A percentile compares a stretch with the other conserved stretches of the same genome.
phyloP scores from a whole-genome alignment of 2,113 vertebrate species.

The Hemibagrus wyckioides region DNA sequence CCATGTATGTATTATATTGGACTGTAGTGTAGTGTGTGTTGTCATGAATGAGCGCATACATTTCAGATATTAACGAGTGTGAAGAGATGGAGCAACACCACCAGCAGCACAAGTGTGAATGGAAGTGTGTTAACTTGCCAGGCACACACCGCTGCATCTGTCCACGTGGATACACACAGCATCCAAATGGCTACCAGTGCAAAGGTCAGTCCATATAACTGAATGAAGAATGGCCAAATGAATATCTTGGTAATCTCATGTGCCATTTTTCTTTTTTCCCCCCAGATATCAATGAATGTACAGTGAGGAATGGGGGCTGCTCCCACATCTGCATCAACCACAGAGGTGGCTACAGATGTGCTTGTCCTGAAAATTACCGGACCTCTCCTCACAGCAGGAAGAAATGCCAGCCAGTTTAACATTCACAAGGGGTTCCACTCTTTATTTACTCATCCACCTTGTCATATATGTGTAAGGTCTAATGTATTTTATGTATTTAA shows the following conservation, averaged over 20 bases:
- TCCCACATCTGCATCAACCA: slow-evolving; percentile 68
- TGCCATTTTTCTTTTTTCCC: not conserved
- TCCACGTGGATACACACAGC: slow-evolving; percentile 61
- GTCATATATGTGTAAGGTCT: not conserved
- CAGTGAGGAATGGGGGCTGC: slow-evolving; percentile 64
- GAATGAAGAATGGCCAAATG: not conserved
- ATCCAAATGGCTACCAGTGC: slow-evolving; percentile 57
- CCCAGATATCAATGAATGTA: slow-evolving; percentile 71
- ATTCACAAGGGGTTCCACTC: not conserved
- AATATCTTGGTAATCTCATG: no score
- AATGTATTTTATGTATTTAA: not conserved
- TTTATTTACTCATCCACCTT: not conserved
- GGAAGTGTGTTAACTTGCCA: slow-evolving; percentile 67
- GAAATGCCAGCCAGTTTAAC: slow-evolving; percentile 54
- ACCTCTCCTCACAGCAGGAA: slow-evolving; percentile 64
- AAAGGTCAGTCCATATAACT: slow-evolving; percentile 56
- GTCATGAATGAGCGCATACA: not conserved
- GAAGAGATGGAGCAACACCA: slow-evolving; percentile 28
- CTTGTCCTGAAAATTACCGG: slow-evolving; percentile 60
- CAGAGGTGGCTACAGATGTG: slow-evolving; percentile 63
- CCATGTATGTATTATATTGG: not conserved
- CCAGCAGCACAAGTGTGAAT: slow-evolving; percentile 56
- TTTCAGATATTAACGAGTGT: slow-evolving; percentile 70
- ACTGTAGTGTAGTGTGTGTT: not conserved
- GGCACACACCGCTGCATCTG: slow-evolving; percentile 68